These are phyloP conservation scores for Epirrhoe tristata DNA, from an alignment of 2,888 invertebrate species.

Conservation along the genomic window DNA sequence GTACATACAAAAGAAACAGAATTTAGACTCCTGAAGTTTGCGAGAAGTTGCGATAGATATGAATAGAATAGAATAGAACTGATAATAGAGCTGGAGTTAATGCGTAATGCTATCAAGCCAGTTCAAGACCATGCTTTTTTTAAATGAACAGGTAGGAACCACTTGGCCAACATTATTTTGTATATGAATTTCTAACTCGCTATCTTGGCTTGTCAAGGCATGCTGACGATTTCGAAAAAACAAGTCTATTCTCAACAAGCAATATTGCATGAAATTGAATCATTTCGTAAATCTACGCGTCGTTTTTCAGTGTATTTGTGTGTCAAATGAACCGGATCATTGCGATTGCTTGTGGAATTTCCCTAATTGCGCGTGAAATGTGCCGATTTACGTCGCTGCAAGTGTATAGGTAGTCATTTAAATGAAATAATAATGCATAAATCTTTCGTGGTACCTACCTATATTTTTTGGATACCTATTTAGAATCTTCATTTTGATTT, in stretches of 20 bases:
- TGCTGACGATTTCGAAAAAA: neutral
- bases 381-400: constrained; percentile 29
- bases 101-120: too few species aligned
- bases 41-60: too few species aligned
- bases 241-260: constrained; percentile 5
- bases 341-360: constrained; percentile 35
- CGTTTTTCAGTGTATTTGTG: constrained; percentile 37
- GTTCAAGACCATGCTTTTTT: too few species aligned
- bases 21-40: too few species aligned
- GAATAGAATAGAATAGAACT: too few species aligned
- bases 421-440: constrained; percentile 7
- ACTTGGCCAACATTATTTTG: too few species aligned
- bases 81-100: too few species aligned
- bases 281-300: constrained; percentile 28
- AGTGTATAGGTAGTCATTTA: constrained; percentile 16
- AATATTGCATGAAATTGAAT: constrained; percentile 34
- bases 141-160: too few species aligned
- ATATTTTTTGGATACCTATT: neutral
- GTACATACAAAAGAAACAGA: too few species aligned
- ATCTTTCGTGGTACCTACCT: neutral
- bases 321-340: constrained; percentile 39
- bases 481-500: neutral
- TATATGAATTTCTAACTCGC: too few species aligned
- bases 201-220: too few species aligned
- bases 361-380: constrained; percentile 40